Evolutionary conservation across 2,888 invertebrate genomes (phyloP), one percentile per base, ranked within the genome.

Genomic region (Sinhomidia bicolor): DNA sequence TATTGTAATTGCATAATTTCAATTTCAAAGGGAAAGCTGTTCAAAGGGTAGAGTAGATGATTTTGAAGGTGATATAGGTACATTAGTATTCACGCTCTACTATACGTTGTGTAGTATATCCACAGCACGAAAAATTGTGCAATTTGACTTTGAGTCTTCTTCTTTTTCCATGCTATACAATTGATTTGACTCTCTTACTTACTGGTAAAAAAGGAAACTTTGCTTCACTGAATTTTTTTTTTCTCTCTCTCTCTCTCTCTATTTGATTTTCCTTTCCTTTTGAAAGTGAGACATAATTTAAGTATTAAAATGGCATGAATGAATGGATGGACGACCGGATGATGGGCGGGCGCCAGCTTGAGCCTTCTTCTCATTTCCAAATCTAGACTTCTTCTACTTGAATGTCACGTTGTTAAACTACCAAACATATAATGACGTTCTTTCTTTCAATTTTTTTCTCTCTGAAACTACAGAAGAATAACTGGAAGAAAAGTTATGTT

Each of bases 1-100:
- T 51, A 51, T 36, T 9, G 79, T 79, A 57, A 79, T 79, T 79
- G 79, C 17, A 17, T 57, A 79, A 79, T 79, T 79, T 79, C 79
- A 79, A 79, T 62, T 76, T 68, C 54, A 80, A 85, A 60, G 17
- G 10, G 17, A 26, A 6, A 20, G 17, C 41, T 26, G 14, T n/a
- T 4, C 41, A 29, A 62, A 26, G n/a, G 44, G 12, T 4, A 29
- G 44, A 32, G 14, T 23, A 17, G n/a, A 71, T 12, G 41, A 10
- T 51, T n/a, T 7, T 9, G 41, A 41, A 1, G 51, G n/a, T 47
- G 47, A 47, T 51, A 17, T 5, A 9, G 20, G n/a, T n/a, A n/a
- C n/a, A n/a, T n/a, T n/a, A n/a, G n/a, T n/a, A n/a, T n/a, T n/a
- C n/a, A n/a, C n/a, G n/a, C n/a, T n/a, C n/a, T n/a, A n/a, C n/a